Percentiles rank a stretch among this genome's conserved stretches.
Conservation (phyloP, 2,113 vertebrate species). For the Sander vitreus region DNA sequence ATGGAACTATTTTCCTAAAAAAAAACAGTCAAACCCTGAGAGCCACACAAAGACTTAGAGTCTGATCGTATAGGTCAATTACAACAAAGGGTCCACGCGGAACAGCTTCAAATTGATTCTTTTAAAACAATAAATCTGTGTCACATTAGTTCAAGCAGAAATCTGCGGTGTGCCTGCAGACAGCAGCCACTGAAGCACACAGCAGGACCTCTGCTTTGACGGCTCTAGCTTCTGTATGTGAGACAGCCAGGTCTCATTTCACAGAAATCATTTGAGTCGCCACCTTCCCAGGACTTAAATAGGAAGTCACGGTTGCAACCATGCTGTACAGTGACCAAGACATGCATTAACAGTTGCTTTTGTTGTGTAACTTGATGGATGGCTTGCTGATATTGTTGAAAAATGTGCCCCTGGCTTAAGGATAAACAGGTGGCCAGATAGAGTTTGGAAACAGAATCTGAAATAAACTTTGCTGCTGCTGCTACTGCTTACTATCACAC, state of each 20-base stretch:
- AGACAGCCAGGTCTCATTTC: background rate
- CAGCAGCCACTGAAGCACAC: conserved; percentile 15
- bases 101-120: conserved; percentile 27
- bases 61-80: conserved; percentile 7
- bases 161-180: background rate
- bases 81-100: conserved; percentile 17
- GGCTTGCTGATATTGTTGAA: conserved; percentile 27
- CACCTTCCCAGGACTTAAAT: background rate
- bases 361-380: conserved; percentile 48
- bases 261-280: conserved; percentile 12
- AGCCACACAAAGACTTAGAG: conserved; percentile 23
- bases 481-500: conserved; percentile 35
- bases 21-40: conserved; percentile 22
- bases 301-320: conserved; percentile 31
- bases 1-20: conserved; percentile 40
- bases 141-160: conserved; percentile 33
- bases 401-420: conserved; percentile 19
- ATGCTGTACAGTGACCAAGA: conserved; percentile 25
- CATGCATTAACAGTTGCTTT: conserved; percentile 26
- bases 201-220: conserved; percentile 1
- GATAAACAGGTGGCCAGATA: conserved; percentile 32
- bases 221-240: conserved; percentile 1
- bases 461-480: conserved; percentile 27
- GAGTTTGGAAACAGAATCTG: conserved; percentile 33
- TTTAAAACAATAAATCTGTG: conserved; percentile 48